Conservation (phyloP, 2,797 vertebrate species). For the Eospalax fontanierii region DNA sequence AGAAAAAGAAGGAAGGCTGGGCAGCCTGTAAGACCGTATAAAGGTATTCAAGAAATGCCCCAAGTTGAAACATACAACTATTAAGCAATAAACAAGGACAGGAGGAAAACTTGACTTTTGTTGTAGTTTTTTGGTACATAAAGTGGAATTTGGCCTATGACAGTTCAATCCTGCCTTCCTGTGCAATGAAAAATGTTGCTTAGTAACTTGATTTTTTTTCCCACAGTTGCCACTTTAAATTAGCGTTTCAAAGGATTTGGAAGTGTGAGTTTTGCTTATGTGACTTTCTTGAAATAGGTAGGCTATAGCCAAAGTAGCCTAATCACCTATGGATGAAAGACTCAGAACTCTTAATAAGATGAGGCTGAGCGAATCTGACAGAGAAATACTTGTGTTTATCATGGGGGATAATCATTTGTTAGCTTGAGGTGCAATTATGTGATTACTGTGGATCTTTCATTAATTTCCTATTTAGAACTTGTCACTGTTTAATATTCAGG, state of each 20-base stretch:
- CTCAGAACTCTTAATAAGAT: not conserved
- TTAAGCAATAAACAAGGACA: constrained; percentile 35
- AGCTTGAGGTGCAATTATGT: not conserved
- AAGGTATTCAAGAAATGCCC: not conserved
- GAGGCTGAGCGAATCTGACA: not conserved
- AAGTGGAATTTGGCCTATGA: constrained; percentile 62
- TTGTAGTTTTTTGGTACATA: constrained; percentile 54
- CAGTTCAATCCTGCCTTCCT: constrained; percentile 14
- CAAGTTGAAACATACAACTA: not conserved
- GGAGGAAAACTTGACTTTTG: constrained; percentile 13
- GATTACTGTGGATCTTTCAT: constrained; percentile 20
- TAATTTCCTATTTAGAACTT: constrained; percentile 52
- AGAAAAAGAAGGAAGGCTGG: not conserved
- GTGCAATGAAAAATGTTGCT: constrained; percentile 71
- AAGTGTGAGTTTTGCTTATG: constrained; percentile 19
- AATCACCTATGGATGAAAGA: not conserved
- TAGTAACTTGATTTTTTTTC: constrained; percentile 55
- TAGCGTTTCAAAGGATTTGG: constrained; percentile 69
- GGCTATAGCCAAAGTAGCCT: constrained; percentile 10
- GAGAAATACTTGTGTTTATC: constrained; percentile 17
- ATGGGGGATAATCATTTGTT: constrained; percentile 12
- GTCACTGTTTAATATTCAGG: constrained; percentile 47
- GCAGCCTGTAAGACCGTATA: not conserved
- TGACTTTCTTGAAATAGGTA: constrained; percentile 64
- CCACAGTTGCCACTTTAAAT: constrained; percentile 33